These are phyloP conservation scores for Podarcis siculus DNA, from an alignment of 2,797 vertebrate species.

Conservation along the genomic window DNA sequence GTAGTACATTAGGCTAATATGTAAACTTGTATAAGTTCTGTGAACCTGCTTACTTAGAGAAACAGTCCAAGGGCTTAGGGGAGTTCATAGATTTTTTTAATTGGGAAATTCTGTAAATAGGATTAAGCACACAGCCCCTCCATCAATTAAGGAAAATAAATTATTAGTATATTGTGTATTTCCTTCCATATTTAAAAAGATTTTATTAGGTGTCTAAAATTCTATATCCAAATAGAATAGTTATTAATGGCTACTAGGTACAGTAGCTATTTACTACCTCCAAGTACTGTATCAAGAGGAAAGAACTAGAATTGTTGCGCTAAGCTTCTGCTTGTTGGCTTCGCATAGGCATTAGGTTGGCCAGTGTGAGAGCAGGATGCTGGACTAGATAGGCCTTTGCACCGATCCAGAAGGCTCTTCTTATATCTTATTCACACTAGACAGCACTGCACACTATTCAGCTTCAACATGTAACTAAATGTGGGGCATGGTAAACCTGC, in stretches of 20 bases:
- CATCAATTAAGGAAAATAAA: too few relatives aligned
- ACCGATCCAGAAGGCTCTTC: neutral
- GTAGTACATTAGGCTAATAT: neutral
- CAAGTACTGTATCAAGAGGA: neutral
- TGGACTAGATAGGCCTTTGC: neutral
- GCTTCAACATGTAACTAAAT: neutral
- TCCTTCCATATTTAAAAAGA: too few relatives aligned
- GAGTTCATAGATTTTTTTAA: neutral
- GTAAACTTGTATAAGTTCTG: neutral
- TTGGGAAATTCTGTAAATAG: neutral
- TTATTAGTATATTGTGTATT: too few relatives aligned
- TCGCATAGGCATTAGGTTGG: neutral
- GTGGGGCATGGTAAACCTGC: neutral
- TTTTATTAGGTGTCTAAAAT: too few relatives aligned
- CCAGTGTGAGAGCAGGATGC: neutral
- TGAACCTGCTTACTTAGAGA: neutral
- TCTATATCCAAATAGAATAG: neutral
- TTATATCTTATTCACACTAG: neutral
- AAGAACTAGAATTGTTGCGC: too few relatives aligned
- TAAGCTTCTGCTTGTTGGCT: neutral
- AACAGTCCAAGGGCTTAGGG: neutral
- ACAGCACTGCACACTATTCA: too few relatives aligned
- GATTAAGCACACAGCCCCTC: neutral
- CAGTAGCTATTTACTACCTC: neutral
- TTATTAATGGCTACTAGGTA: neutral